These are phyloP conservation scores for Salmo trutta DNA, from an alignment of 2,797 vertebrate species.

Conservation along the genomic window DNA sequence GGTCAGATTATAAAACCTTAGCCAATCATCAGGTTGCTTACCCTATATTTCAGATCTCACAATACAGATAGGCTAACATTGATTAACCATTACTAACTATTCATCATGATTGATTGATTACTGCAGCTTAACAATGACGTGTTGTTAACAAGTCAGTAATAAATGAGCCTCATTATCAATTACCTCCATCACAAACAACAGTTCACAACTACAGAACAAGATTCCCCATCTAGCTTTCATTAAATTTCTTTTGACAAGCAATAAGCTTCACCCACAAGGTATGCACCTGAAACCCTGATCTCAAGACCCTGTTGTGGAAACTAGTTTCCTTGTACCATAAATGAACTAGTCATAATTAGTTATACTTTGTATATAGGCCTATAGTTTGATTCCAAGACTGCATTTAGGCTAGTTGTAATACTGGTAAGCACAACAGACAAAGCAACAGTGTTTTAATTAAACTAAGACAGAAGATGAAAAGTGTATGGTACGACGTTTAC, in stretches of 20 bases:
- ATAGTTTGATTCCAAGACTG: too few relatives aligned
- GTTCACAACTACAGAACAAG: conserved; percentile 44
- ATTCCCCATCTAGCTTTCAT: conserved; percentile 58
- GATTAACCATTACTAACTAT: conserved; percentile 17
- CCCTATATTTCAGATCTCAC: not conserved
- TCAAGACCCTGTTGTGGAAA: not conserved
- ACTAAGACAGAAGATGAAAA: too few relatives aligned
- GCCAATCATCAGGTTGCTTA: not conserved
- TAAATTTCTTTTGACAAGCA: conserved; percentile 56
- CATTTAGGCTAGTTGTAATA: too few relatives aligned
- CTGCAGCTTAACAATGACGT: conserved; percentile 35
- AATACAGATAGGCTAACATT: not conserved
- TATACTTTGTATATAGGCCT: too few relatives aligned
- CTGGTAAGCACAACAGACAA: not conserved
- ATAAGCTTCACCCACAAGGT: not conserved
- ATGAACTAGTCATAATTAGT: not conserved
- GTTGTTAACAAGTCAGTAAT: not conserved
- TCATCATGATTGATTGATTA: conserved; percentile 33
- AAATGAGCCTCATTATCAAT: conserved; percentile 39
- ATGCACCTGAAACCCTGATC: not conserved
- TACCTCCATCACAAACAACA: conserved; percentile 30
- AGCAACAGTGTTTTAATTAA: not conserved
- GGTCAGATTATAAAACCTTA: conserved; percentile 10
- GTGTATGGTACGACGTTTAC: not conserved
- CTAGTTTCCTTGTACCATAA: not conserved